A percentile compares a stretch with the other conserved stretches of the same genome.
Conservation (phyloP, 2,113 vertebrate species). For the Varanus salvator region DNA sequence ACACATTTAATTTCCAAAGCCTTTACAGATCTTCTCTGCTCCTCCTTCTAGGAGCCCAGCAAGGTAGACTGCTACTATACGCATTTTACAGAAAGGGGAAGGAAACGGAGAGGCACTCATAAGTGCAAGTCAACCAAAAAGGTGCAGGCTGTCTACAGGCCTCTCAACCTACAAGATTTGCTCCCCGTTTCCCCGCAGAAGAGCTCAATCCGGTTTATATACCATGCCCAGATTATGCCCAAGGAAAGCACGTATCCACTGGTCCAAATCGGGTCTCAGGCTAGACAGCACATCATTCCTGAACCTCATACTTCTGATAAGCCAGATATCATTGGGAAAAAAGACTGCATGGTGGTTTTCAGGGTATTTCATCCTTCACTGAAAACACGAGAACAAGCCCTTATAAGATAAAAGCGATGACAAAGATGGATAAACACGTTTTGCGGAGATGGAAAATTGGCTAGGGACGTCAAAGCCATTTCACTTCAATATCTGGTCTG, state of each 20-base stretch:
- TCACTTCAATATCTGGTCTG: constrained; percentile 52
- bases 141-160: not conserved
- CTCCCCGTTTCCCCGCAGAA: not conserved
- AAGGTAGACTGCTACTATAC: not conserved
- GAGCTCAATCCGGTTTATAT: not conserved
- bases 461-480: constrained; percentile 33
- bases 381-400: not conserved
- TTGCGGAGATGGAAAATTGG: not conserved
- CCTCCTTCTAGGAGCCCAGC: not conserved
- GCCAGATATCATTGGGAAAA: not conserved
- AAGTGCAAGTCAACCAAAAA: not conserved
- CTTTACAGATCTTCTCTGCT: not conserved
- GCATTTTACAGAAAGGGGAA: not conserved
- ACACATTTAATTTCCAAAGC: not conserved
- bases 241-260: not conserved
- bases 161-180: not conserved
- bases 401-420: constrained; percentile 43
- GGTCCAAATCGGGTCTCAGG: not conserved
- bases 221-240: not conserved
- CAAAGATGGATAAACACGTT: constrained; percentile 33
- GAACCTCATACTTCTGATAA: not conserved
- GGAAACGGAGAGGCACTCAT: not conserved
- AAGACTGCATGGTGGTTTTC: not conserved
- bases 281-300: not conserved
- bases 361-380: not conserved